A percentile compares a stretch with the other conserved stretches of the same genome.
Conservation (phyloP, 2,113 vertebrate species). For the Peromyscus californicus region DNA sequence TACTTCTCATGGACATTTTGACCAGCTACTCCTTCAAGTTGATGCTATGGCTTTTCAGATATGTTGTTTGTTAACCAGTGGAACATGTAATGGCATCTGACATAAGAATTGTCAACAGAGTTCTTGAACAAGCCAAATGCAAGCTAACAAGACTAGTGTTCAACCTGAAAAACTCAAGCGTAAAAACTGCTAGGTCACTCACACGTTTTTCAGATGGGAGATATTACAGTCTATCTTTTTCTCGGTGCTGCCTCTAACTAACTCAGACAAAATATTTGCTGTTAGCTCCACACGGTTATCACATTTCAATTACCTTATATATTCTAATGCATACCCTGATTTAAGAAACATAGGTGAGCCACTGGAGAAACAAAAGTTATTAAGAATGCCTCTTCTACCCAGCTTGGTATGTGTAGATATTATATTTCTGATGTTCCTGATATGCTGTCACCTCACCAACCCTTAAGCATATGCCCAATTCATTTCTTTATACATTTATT, state of each 20-base stretch:
- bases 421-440: neutral
- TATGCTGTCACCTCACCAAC: conserved; percentile 45
- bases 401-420: neutral
- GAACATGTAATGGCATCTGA: neutral
- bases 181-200: neutral
- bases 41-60: neutral
- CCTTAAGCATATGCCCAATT: conserved; percentile 31
- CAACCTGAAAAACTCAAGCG: neutral
- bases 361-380: conserved; percentile 71
- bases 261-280: conserved; percentile 28
- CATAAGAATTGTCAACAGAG: neutral
- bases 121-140: neutral
- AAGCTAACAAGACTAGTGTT: neutral
- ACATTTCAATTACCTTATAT: neutral
- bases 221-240: neutral
- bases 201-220: neutral
- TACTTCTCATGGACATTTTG: neutral
- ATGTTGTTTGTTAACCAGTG: neutral
- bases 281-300: neutral
- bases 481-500: neutral
- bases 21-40: neutral
- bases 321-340: conserved; percentile 56
- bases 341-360: conserved; percentile 39
- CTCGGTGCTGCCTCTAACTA: neutral
- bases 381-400: conserved; percentile 61